Base-by-base conservation (phyloP, 2,797 vertebrate species). In the Labeo calbasu region DNA sequence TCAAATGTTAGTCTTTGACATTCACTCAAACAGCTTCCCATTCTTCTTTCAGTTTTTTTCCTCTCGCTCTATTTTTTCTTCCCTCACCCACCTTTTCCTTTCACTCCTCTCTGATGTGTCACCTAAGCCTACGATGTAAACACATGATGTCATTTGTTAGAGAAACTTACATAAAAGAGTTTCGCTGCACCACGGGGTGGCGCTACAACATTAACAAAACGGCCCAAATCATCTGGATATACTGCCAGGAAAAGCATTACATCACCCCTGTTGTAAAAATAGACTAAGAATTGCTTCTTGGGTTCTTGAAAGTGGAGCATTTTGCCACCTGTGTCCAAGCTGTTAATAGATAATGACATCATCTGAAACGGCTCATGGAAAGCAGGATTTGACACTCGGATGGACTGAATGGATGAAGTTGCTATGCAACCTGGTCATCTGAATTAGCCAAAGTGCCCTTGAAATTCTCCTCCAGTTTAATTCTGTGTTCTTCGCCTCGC, bases 331-430 rank as follows among this genome's bases (percentile, higher is more conserved):
- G 87, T 85, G 86, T 88, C 82, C 82, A 86, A 77, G 84, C 88
- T 85, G 86, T 86, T 88, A 86, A 87, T 87, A 87, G 85, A 89
- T 86, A 87, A 89, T 89, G 88, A 88, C 87, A 87, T 87, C 87
- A 88, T 88, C 84, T 86, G 72, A 87, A 86, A 86, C n/a, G 81
- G 63, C 53, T 82, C 79, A 48, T 40, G 85, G 86, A 87, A 85
- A 85, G 87, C 82, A 69, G 87, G 84, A 85, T 91, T 90, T 85
- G 87, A 83, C 73, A 86, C 87, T 88, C 90, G n/a, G 69, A 88
- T 92, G 79, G 70, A 80, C 80, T 57, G 72, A 75, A 86, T 17
- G 32, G 80, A 65, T 83, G 51, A 80, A 77, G 81, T 77, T 71
- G 82, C 65, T 76, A 79, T 76, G 82, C 76, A 77, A 82, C 82